Base-by-base conservation (phyloP, 92 coral and sea anemone genomes). In the Phenganax subtilis region DNA sequence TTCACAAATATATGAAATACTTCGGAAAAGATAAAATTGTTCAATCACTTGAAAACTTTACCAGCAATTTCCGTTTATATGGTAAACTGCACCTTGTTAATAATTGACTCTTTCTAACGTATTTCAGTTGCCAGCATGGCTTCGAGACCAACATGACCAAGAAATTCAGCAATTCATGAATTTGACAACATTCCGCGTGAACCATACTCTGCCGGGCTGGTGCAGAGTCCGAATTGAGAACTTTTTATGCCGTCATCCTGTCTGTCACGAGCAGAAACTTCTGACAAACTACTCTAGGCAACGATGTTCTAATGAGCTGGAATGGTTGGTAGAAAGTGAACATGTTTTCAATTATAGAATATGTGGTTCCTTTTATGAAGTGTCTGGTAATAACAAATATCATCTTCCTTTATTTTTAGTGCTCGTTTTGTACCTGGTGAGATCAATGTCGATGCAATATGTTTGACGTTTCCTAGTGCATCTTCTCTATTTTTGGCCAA, bases 361-460 rank as follows among this genome's bases (percentile, higher is more conserved):
- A 64, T 64, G 70, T 64, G 14, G 11, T 12, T 12, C 12, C 27
- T 0, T 7, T 20, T 64, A 44, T 64, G 9, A 64, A 20, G 8
- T 20, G 9, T 20, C 31, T 64, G 3, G 17, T 25, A 3, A 25
- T 64, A 64, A 64, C 70, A 5, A 1, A 44, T 37, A 2, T 64
- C 16, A 20, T 68, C 47, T 1, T 68, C 15, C 29, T 7, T 30
- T 37, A 12, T 55, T 65, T 79, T 65, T 20, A 79, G 83, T 51
- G 83, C 83, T 47, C 83, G 83, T 31, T 79, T 63, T 25, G 74
- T 79, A 17, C 83, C 83, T 17, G 83, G 83, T 1, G 83, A 79
- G 74, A 51, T 79, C 73, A 65, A 79, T 57, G 83, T 79, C 8
- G 83, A 79, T 63, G 83, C 83, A 53, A 51, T 79, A 29, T 79